A percentile compares a stretch with the other conserved stretches of the same genome.
phyloP scores from a whole-genome alignment of 2,888 invertebrate genomes.

The Chloromyia formosa region DNA sequence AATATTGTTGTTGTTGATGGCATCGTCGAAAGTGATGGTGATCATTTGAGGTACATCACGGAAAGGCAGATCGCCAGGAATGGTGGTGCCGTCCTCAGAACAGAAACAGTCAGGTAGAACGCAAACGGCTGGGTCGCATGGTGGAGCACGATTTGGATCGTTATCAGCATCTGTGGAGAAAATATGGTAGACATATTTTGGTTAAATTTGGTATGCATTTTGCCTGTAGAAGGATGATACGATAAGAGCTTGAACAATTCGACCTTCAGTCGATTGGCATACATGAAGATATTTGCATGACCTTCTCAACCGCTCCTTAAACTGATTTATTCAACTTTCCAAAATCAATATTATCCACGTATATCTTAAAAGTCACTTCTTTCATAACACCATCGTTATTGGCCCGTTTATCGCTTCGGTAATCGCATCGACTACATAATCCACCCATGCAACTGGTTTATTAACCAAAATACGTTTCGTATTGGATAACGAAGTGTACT shows the following conservation, averaged over 20 bases:
- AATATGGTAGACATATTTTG: slow-evolving; percentile 19
- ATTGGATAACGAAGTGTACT: background rate
- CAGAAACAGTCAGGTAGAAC: slow-evolving; percentile 93
- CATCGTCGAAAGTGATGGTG: slow-evolving; percentile 93
- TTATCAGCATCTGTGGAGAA: slow-evolving; percentile 83
- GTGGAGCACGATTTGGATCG: slow-evolving; percentile 91
- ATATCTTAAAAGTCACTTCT: slow-evolving; percentile 18
- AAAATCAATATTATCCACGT: background rate
- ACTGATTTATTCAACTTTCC: slow-evolving; percentile 31
- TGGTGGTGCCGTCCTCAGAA: slow-evolving; percentile 87
- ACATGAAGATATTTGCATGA: too few species aligned
- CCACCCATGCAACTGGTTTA: slow-evolving; percentile 23
- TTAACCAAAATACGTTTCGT: background rate
- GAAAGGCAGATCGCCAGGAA: slow-evolving; percentile 83
- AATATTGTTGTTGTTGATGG: slow-evolving; percentile 95
- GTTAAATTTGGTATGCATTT: background rate
- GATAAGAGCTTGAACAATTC: too few species aligned
- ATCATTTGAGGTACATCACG: slow-evolving; percentile 94
- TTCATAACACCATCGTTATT: slow-evolving; percentile 14
- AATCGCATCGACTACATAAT: slow-evolving; percentile 7
- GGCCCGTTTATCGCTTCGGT: too few species aligned
- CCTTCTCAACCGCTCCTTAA: too few species aligned
- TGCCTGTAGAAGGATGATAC: too few species aligned
- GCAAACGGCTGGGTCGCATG: slow-evolving; percentile 86
- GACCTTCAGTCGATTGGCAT: too few species aligned